Evolutionary conservation across 2,113 vertebrate species (phyloP).

Genomic region (Poeciliopsis prolifica): DNA sequence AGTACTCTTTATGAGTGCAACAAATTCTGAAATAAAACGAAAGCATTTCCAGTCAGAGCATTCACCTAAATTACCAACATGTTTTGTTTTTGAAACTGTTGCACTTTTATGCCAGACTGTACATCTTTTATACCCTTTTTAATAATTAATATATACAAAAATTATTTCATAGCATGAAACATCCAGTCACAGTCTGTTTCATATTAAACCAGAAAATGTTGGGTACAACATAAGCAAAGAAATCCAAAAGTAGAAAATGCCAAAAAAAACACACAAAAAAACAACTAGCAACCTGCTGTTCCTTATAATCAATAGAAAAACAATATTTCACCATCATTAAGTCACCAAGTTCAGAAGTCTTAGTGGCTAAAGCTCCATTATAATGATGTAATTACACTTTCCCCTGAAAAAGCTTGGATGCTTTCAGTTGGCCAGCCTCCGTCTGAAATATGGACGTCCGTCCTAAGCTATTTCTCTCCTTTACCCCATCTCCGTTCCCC

Average conservation of each 20-base stretch:
- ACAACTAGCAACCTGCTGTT: not conserved
- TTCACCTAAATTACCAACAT: too few species aligned
- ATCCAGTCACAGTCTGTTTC: not conserved
- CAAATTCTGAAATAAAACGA: too few species aligned
- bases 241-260: not conserved
- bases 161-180: not conserved
- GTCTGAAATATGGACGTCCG: constrained; percentile 64
- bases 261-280: not conserved
- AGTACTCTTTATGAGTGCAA: too few species aligned
- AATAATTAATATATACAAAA: too few species aligned
- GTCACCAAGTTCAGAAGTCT: constrained; percentile 4
- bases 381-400: constrained; percentile 38
- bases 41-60: too few species aligned
- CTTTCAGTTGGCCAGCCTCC: constrained; percentile 36
- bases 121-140: too few species aligned
- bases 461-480: constrained; percentile 39
- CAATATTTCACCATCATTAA: not conserved
- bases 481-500: constrained; percentile 65
- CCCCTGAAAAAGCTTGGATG: constrained; percentile 12
- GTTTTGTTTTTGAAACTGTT: too few species aligned
- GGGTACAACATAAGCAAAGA: not conserved
- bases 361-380: constrained; percentile 22
- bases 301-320: not conserved
- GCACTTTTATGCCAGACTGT: too few species aligned
- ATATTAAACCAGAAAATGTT: not conserved